Evolutionary conservation across 2,113 vertebrate genomes (phyloP), one percentile per base, ranked within the genome.

Genomic region (Sus scrofa): DNA sequence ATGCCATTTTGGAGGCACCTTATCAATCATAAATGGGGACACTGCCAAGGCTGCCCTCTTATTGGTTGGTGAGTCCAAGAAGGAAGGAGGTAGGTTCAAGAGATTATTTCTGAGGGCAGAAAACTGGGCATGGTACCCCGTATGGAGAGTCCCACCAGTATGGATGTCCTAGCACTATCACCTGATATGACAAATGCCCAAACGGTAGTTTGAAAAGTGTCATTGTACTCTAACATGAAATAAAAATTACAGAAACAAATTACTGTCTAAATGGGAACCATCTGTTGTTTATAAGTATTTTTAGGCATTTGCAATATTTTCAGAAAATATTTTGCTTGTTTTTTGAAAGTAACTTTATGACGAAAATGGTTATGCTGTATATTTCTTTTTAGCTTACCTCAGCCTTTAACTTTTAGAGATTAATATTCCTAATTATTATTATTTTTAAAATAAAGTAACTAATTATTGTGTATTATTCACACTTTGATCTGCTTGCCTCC

Each of bases 241-340:
- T 89, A 63, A 85, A 93, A 94, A 60, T 71, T n/a, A 22, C 60
- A 95, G 26, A 67, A 90, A 81, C 73, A 87, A 90, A 78, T 84
- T 85, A 50, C 22, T 54, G 0, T 77, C 26, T 58, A 79, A 65
- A 83, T 27, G 9, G 15, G 7, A 83, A 26, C 4, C 37, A 71
- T 67, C 75, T 89, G 24, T 82, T 91, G 12, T 20, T n/a, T 89
- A 19, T 54, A 89, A 89, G 60, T 62, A 82, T 78, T 93, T 95
- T 91, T 74, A 85, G 37, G 26, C 89, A 86, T 93, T 81, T 86
- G 56, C 27, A 74, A 39, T 44, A 18, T 68, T 96, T 93, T 89
- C 26, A 77, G 74, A 79, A 94, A 96, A 86, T 14, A 16, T 15
- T 86, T 91, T 93, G 39, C 15, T 30, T 78, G 27, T 7, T 74